Evolutionary conservation across 2,113 vertebrate species (phyloP).

Genomic region (Scalopus aquaticus): DNA sequence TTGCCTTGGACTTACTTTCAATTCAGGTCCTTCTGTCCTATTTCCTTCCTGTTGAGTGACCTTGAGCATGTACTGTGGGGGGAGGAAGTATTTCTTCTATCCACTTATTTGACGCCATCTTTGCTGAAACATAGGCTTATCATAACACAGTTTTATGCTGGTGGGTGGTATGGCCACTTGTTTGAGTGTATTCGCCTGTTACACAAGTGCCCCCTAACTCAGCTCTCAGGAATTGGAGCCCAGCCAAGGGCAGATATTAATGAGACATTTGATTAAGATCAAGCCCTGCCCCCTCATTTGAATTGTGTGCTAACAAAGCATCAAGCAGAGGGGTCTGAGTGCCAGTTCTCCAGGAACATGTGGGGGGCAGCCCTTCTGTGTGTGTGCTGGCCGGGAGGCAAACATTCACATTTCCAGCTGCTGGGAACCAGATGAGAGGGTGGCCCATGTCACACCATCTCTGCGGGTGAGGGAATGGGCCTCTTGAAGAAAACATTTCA

Average conservation of each 20-base stretch:
- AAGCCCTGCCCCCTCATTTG: conserved; percentile 72
- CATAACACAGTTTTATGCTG: too few species aligned
- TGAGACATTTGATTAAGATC: conserved; percentile 72
- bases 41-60: conserved; percentile 43
- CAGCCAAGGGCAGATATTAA: conserved; percentile 64
- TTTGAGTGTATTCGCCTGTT: not conserved
- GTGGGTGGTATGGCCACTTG: conserved; percentile 14
- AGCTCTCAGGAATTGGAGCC: not conserved
- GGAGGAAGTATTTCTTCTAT: not conserved
- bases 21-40: not conserved
- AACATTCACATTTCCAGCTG: conserved; percentile 74
- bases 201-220: not conserved
- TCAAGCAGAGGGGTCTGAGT: conserved; percentile 70
- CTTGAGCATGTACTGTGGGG: not conserved
- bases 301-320: conserved; percentile 75
- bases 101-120: conserved; percentile 53
- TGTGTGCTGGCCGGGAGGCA: conserved; percentile 78
- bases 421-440: conserved; percentile 84
- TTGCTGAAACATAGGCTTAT: conserved; percentile 14
- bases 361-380: conserved; percentile 79
- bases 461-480: not conserved
- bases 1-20: not conserved
- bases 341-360: conserved; percentile 72
- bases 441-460: conserved; percentile 48
- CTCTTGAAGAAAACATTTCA: not conserved